Evolutionary conservation across 2,113 vertebrate genomes (phyloP).

Genomic region (Setophaga coronata): DNA sequence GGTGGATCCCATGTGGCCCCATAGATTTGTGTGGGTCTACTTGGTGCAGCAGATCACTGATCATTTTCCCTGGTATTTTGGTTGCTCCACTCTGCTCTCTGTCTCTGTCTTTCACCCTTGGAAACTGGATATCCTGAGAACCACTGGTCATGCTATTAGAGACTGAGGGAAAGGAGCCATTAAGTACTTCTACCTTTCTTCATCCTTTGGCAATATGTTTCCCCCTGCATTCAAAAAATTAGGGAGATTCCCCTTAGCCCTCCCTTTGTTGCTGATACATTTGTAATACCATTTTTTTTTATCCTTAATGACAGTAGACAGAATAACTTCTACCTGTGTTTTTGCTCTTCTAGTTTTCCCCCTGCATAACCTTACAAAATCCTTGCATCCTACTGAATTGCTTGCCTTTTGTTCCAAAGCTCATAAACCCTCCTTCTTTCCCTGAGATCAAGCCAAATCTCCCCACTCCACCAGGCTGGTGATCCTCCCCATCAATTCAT

Average conservation of each 20-base stretch:
- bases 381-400: neutral
- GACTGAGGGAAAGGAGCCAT: neutral
- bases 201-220: neutral
- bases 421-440: neutral
- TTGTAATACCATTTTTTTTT: neutral
- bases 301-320: neutral
- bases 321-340: neutral
- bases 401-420: neutral
- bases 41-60: neutral
- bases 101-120: neutral
- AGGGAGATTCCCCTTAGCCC: neutral
- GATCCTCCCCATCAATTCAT: neutral
- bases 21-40: neutral
- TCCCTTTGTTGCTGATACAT: neutral
- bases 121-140: neutral
- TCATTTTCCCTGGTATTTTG: neutral
- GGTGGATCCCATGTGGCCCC: neutral
- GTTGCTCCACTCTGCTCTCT: neutral
- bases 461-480: rapidly evolving
- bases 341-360: neutral
- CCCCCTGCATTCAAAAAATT: neutral
- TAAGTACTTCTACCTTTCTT: neutral
- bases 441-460: neutral
- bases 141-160: no score
- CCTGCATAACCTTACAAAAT: neutral